phyloP scores from a whole-genome alignment of 2,113 vertebrate genomes.

The Illadopsis cleaveri region DNA sequence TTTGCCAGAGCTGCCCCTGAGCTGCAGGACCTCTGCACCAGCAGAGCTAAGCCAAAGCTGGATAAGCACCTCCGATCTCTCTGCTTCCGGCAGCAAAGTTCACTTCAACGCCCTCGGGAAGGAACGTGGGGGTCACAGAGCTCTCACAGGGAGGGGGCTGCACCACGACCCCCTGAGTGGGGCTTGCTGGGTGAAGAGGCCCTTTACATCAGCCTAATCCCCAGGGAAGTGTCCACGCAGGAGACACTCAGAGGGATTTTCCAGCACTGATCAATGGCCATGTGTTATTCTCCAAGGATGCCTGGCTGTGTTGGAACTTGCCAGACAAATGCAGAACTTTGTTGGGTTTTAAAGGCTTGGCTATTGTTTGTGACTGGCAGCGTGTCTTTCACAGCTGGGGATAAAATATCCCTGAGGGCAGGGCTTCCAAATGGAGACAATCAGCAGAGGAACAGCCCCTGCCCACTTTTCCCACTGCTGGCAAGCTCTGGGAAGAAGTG shows the following conservation, averaged over 20 bases:
- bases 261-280: neutral
- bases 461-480: neutral
- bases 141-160: neutral
- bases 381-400: neutral
- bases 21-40: neutral
- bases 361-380: neutral
- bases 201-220: rapidly evolving
- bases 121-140: neutral
- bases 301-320: neutral
- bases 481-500: neutral
- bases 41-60: neutral
- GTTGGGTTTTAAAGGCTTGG: neutral
- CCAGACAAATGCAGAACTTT: neutral
- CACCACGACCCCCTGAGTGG: too few relatives aligned
- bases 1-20: neutral
- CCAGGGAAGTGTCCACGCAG: neutral
- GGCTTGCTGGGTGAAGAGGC: neutral
- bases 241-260: neutral
- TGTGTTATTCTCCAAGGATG: neutral
- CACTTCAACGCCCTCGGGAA: rapidly evolving
- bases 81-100: neutral
- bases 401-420: neutral
- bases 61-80: neutral
- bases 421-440: neutral
- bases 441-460: neutral